Evolutionary conservation across 2,113 vertebrate genomes (phyloP).

Genomic region (Forbesichthys papilliferus): DNA sequence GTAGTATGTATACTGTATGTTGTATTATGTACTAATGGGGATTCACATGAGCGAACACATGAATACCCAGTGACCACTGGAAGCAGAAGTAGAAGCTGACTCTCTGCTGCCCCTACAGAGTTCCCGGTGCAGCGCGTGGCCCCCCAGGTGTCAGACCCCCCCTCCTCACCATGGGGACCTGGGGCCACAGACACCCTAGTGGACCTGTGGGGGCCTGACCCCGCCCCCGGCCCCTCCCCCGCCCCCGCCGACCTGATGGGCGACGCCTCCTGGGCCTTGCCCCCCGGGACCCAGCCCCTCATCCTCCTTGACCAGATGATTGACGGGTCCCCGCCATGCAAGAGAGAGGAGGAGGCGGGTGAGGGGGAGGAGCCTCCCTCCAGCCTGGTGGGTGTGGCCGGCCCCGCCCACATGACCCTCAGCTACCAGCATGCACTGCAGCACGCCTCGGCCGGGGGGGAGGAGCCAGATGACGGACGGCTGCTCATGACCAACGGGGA

Average conservation of each 20-base stretch:
- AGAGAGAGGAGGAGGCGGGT: conserved; percentile 56
- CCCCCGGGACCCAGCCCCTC: conserved; percentile 46
- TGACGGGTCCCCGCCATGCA: conserved; percentile 82
- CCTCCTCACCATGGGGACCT: conserved; percentile 55
- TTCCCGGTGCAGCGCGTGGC: conserved; percentile 67
- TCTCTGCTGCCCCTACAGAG: conserved; percentile 41
- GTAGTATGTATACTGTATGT: no score
- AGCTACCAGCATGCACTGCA: conserved; percentile 86
- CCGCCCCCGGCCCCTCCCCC: conserved; percentile 17
- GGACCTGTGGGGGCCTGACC: conserved; percentile 84
- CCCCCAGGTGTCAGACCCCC: conserved; percentile 64
- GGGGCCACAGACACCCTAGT: conserved; percentile 73
- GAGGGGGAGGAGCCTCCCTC: conserved; percentile 66
- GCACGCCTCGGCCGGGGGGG: conserved; percentile 71
- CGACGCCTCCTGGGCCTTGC: conserved; percentile 42
- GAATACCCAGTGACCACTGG: no score
- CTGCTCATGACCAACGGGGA: conserved; percentile 94
- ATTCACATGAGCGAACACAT: no score
- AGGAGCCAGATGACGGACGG: conserved; percentile 74
- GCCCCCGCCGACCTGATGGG: conserved; percentile 72
- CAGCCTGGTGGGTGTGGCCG: conserved; percentile 78
- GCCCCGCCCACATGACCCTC: conserved; percentile 76
- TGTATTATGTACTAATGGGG: no score
- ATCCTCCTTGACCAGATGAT: conserved; percentile 88
- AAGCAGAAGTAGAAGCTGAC: no score